Conservation (phyloP, 2,113 vertebrate species). For the Thymallus thymallus region DNA sequence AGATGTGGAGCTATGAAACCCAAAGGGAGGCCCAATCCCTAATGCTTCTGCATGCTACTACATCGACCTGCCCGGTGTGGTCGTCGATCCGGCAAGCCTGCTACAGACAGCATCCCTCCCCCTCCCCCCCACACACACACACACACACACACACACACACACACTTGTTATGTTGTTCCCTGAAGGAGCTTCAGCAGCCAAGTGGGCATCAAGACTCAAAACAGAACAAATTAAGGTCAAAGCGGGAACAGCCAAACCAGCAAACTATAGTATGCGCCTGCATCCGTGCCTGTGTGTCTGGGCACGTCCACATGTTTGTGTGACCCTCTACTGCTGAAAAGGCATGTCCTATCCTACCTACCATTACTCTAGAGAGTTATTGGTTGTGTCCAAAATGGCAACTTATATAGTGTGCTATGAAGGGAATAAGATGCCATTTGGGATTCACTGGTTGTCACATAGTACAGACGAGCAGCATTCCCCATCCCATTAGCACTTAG, state of each 20-base stretch:
- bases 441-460: too few species aligned
- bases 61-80: too few species aligned
- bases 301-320: not conserved
- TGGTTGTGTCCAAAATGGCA: conserved; percentile 26
- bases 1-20: too few species aligned
- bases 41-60: too few species aligned
- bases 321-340: not conserved
- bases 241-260: conserved; percentile 55
- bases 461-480: not conserved
- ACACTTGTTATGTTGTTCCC: conserved; percentile 54
- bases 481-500: conserved; percentile 25
- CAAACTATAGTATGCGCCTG: conserved; percentile 36
- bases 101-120: too few species aligned
- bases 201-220: conserved; percentile 62
- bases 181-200: conserved; percentile 58
- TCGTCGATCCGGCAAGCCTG: too few species aligned
- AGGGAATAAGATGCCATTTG: too few species aligned
- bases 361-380: conserved; percentile 40
- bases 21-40: too few species aligned
- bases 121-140: too few species aligned
- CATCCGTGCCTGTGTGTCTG: conserved; percentile 4
- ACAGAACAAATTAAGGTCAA: conserved; percentile 78
- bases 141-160: conserved; percentile 14
- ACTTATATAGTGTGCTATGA: too few species aligned
- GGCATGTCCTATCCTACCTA: conserved; percentile 20